Percentiles rank a stretch among this genome's conserved stretches.
Conservation (phyloP, 2,113 vertebrate genomes). For the Apistogramma diplotaenia region DNA sequence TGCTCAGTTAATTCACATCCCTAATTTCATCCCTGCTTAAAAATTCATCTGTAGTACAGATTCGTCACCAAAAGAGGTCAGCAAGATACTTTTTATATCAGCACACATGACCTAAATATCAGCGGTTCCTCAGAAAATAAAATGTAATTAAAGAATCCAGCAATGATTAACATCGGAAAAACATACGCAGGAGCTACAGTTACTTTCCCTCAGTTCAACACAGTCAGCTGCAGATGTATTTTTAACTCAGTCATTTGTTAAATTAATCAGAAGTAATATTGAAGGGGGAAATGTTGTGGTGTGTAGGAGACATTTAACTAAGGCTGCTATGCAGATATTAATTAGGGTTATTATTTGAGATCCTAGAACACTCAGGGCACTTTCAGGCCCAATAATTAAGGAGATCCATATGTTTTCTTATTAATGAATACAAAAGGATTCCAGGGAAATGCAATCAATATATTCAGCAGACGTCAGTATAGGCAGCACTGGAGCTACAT, state of each 20-base stretch:
- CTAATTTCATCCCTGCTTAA: neutral
- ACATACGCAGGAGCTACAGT: neutral
- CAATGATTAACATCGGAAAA: neutral
- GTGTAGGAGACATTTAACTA: neutral
- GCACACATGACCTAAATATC: neutral
- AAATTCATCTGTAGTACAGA: conserved; percentile 20
- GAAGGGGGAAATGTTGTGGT: neutral
- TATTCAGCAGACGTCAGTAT: neutral
- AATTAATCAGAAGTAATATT: neutral
- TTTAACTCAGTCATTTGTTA: neutral
- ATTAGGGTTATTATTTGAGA: neutral
- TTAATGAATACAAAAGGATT: neutral
- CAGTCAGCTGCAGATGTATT: neutral
- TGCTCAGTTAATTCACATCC: neutral
- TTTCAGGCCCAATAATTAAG: neutral
- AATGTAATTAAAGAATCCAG: neutral
- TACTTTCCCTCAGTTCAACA: neutral
- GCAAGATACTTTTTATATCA: conserved; percentile 8
- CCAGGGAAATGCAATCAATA: neutral
- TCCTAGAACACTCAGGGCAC: neutral
- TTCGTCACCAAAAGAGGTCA: conserved; percentile 61
- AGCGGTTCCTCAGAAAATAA: neutral
- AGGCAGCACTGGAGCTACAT: neutral
- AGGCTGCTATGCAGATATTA: neutral
- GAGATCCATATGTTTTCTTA: neutral